Percentiles rank a stretch among this genome's conserved stretches.
These are phyloP conservation scores for Enteromius radiatus DNA, from an alignment of 2,797 vertebrate species.

Conservation along the genomic window DNA sequence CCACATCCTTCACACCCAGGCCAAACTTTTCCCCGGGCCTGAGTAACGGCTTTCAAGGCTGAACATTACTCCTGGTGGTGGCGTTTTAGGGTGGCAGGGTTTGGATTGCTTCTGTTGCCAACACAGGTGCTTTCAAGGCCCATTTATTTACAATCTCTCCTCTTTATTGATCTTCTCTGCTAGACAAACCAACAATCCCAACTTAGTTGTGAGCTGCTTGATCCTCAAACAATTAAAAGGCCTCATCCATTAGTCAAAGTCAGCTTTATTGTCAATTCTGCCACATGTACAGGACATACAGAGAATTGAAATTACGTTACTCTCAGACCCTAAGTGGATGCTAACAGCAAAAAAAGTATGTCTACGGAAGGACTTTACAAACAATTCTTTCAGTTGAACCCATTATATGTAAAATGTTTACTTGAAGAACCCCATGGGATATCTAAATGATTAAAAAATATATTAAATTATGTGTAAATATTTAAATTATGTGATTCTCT, in stretches of 20 bases:
- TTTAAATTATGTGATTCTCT: background rate
- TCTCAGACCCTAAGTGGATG: too few species aligned
- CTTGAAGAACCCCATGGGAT: background rate
- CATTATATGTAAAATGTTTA: background rate
- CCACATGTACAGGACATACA: too few species aligned
- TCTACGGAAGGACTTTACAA: background rate
- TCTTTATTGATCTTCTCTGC: slow-evolving; percentile 67
- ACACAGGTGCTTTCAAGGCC: slow-evolving; percentile 67
- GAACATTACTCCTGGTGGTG: slow-evolving; percentile 51
- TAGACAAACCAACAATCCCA: slow-evolving; percentile 55
- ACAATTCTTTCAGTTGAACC: background rate
- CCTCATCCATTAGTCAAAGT: slow-evolving; percentile 57
- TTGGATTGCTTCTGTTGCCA: slow-evolving; percentile 67
- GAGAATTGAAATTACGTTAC: too few species aligned
- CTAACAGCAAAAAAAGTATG: slow-evolving; percentile 46
- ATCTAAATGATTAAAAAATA: too few species aligned
- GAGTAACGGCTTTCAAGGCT: slow-evolving; percentile 51
- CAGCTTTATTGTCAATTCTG: too few species aligned
- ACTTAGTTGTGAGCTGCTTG: slow-evolving; percentile 62
- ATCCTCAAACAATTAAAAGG: slow-evolving; percentile 72
- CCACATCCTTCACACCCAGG: slow-evolving; percentile 73
- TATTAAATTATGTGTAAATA: too few species aligned
- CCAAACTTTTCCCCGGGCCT: slow-evolving; percentile 56
- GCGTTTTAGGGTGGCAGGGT: slow-evolving; percentile 61
- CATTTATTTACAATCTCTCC: slow-evolving; percentile 67